Evolutionary conservation across 1,140 invertebrate genomes (phyloP).

Genomic region (Halotydeus destructor): DNA sequence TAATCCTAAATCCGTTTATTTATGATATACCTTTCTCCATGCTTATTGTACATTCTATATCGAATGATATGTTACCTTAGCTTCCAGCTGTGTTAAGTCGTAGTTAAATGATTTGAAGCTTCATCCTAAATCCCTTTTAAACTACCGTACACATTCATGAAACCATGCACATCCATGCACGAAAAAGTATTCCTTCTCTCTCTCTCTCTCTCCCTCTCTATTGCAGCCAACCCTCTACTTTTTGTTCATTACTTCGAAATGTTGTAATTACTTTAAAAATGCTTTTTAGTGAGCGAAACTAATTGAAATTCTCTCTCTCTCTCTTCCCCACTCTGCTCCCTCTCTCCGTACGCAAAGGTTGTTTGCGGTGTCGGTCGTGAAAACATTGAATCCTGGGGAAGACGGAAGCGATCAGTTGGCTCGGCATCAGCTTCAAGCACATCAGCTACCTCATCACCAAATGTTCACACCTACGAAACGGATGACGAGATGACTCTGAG

Average conservation of each 20-base stretch:
- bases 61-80: too few species aligned
- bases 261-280: neutral
- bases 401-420: constrained; percentile 48
- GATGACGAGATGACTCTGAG: constrained; percentile 75
- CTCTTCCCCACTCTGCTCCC: neutral
- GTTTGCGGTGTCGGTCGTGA: constrained; percentile 59
- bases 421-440: constrained; percentile 26
- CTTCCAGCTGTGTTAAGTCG: too few species aligned
- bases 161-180: too few species aligned
- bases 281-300: neutral
- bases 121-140: too few species aligned
- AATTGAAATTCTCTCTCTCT: neutral
- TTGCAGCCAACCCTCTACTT: too few species aligned
- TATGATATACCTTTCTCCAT: too few species aligned
- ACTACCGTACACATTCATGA: too few species aligned
- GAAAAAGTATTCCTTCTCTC: too few species aligned
- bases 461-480: constrained; percentile 19
- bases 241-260: neutral
- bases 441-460: constrained; percentile 8
- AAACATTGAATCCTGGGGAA: constrained; percentile 67
- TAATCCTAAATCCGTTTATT: too few species aligned
- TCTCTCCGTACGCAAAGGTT: constrained; percentile 23
- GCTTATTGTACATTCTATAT: too few species aligned
- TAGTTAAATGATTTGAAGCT: too few species aligned
- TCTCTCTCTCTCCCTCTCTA: too few species aligned